Evolutionary conservation across 2,113 vertebrate species (phyloP), one percentile per base, ranked within the genome.

Genomic region (Chamaea fasciata): DNA sequence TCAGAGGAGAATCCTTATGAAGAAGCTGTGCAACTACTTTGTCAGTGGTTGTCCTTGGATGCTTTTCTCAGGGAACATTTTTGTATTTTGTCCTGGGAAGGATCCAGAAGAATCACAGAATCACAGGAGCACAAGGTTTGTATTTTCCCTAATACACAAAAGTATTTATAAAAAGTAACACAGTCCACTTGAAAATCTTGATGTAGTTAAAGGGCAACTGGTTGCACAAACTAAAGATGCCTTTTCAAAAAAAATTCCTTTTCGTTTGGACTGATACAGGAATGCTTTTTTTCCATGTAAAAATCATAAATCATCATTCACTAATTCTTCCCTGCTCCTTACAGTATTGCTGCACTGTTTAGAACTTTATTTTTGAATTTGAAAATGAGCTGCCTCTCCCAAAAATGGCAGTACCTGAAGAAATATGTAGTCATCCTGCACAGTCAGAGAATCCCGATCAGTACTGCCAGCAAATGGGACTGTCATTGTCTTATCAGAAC

Each of bases 361-460:
- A 67, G 75, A 60, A 33, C 53, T 56, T 80, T 70, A 46, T 16
- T 84, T 67, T 83, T 46, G 1, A 60, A 44, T 81, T 44, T 21
- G 4, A 65, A 85, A 94, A 83, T 17, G 17, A 26, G 10, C 18
- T 62, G 11, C 53, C 16, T 60, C n/a, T 77, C 56, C 19, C 69
- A 26, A 71, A 89, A 69, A 52, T 9, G 10, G 39, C 49, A 80
- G 81, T 98, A 99, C 99, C 99, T 99, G 99, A 35, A 99, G 97
- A 96, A 99, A 99, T 95, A 99, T 92, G 97, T 99, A 99, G 92
- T 99, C 98, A 41, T 99, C 98, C 95, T 99, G 99, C 90, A 99
- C 98, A 7, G 98, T 97, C 71, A 99, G 97, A 1, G 99, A 99
- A 95, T 98, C 98, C 63, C 93, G 98, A 97, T 99, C 99, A 15